phyloP scores from a whole-genome alignment of 2,888 invertebrate genomes.

The Chymomyza amoena region DNA sequence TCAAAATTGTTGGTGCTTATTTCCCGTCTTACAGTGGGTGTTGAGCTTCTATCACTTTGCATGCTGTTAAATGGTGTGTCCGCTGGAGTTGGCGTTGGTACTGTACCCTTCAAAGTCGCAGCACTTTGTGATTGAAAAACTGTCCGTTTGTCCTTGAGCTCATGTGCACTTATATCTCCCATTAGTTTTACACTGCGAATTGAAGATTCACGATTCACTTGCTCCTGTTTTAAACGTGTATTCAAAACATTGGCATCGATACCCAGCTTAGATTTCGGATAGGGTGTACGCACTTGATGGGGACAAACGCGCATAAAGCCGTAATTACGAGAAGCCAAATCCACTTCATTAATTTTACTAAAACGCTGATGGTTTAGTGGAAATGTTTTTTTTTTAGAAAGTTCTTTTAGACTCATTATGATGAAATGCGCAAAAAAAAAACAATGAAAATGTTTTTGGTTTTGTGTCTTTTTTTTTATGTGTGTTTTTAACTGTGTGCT shows the following conservation, averaged over 20 bases:
- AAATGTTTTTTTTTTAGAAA: background rate
- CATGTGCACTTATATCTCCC: background rate
- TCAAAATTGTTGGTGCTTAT: no score
- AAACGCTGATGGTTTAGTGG: no score
- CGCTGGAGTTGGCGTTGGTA: no score
- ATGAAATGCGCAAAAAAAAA: background rate
- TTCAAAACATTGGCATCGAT: constrained; percentile 26
- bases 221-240: constrained; percentile 25
- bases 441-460: background rate
- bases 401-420: background rate
- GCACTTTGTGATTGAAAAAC: no score
- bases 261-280: constrained; percentile 18
- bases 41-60: no score
- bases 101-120: no score
- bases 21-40: no score
- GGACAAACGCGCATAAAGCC: constrained; percentile 35
- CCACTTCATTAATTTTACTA: no score
- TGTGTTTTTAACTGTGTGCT: no score
- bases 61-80: no score
- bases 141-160: background rate
- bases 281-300: constrained; percentile 36
- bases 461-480: background rate
- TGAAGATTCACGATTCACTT: background rate
- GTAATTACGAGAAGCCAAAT: constrained; percentile 14
- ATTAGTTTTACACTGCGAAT: background rate